These are phyloP conservation scores for Plectrocnemia conspersa DNA, from an alignment of 1,140 invertebrate species.

Conservation along the genomic window DNA sequence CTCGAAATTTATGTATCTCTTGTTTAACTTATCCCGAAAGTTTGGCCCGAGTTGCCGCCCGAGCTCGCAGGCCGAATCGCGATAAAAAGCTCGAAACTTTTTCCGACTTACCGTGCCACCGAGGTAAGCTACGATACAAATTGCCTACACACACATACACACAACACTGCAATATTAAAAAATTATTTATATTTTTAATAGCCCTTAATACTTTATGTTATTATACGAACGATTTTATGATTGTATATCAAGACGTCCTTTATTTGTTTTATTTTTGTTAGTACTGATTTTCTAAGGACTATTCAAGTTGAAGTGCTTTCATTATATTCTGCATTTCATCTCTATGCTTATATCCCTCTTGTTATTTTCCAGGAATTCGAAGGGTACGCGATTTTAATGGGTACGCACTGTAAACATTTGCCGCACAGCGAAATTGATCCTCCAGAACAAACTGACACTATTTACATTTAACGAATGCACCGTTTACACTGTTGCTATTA, in stretches of 20 bases:
- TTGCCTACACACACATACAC: neutral
- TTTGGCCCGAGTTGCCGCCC: neutral
- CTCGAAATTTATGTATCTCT: constrained; percentile 23
- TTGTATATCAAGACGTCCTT: no score
- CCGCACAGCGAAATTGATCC: no score
- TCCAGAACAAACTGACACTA: no score
- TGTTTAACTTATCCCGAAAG: constrained; percentile 21
- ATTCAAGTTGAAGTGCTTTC: constrained; percentile 20
- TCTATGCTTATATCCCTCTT: neutral
- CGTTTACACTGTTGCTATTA: no score
- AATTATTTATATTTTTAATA: no score
- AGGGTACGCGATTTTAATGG: neutral
- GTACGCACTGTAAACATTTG: neutral
- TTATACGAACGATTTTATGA: no score
- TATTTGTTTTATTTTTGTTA: no score
- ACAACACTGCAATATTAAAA: neutral
- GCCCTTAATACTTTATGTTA: no score
- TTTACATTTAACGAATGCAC: no score
- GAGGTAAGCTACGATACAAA: neutral
- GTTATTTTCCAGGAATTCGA: neutral
- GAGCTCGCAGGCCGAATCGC: constrained; percentile 9
- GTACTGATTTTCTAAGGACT: no score
- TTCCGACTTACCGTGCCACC: neutral
- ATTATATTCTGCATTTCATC: constrained; percentile 6
- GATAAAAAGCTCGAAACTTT: constrained; percentile 29